Evolutionary conservation across 1,140 invertebrate genomes (phyloP).

Genomic region (Ceratosolen solmsi): DNA sequence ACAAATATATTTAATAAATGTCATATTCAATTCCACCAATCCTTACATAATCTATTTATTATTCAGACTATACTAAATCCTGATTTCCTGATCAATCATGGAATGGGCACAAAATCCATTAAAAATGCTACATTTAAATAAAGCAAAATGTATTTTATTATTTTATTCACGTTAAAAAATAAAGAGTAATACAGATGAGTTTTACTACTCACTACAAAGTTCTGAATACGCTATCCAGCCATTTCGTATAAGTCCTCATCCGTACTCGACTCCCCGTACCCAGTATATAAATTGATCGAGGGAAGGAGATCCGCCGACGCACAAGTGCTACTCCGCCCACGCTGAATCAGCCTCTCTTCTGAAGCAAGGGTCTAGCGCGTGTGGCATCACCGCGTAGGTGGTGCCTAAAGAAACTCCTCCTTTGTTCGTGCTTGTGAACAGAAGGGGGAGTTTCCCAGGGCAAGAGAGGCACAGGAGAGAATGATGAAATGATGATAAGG

Average conservation of each 20-base stretch:
- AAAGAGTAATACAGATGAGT: no score
- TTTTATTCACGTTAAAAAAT: no score
- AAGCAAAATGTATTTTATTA: no score
- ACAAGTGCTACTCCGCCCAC: constrained; percentile 4
- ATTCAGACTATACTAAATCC: no score
- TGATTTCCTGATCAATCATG: no score
- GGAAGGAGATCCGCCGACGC: background rate
- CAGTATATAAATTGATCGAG: background rate
- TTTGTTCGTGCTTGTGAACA: background rate
- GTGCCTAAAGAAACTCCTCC: constrained; percentile 62
- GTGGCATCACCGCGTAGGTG: constrained; percentile 57
- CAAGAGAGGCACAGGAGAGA: constrained; percentile 55
- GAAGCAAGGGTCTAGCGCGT: background rate
- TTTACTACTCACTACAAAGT: background rate
- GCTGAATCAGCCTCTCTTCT: background rate
- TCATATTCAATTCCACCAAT: no score
- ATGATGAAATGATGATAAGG: constrained; percentile 69
- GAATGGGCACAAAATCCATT: no score
- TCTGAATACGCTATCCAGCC: background rate
- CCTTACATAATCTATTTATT: no score
- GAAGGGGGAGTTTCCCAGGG: background rate
- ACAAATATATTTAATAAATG: no score
- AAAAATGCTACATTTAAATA: no score
- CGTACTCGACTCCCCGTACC: background rate
- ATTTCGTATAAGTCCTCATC: background rate